Conservation (phyloP, 1,140 invertebrate genomes). For the Eriosoma lanigerum region DNA sequence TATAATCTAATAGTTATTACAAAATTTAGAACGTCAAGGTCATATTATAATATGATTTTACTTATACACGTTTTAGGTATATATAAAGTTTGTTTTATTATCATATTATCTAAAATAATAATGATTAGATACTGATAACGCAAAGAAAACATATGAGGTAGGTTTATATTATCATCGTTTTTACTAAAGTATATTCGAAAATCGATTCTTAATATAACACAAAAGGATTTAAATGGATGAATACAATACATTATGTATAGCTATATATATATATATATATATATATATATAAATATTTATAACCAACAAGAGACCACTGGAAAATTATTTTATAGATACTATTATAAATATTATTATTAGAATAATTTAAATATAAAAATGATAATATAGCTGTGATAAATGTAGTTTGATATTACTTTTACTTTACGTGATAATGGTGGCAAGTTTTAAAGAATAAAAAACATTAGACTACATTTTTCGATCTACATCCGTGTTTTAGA, state of each 20-base stretch:
- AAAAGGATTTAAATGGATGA: background rate
- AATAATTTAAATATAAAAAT: background rate
- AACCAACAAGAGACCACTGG: background rate
- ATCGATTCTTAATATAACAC: background rate
- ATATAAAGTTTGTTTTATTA: constrained; percentile 20
- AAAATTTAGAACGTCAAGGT: background rate
- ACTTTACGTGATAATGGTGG: constrained; percentile 1
- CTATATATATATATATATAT: no score
- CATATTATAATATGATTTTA: background rate
- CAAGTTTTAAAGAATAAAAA: background rate
- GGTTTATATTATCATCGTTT: no score
- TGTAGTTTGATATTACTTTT: background rate
- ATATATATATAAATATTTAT: background rate
- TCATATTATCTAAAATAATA: constrained; percentile 10
- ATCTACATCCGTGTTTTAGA: constrained; percentile 21
- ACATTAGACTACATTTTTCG: constrained; percentile 16
- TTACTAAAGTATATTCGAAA: background rate
- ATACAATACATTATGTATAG: no score
- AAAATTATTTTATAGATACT: background rate
- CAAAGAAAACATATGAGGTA: background rate
- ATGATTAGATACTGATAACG: constrained; percentile 12
- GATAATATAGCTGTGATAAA: background rate
- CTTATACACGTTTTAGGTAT: background rate
- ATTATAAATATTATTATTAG: background rate
- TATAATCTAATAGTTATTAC: background rate